Evolutionary conservation across 2,888 invertebrate genomes (phyloP).

Genomic region (Lathronympha strigana): DNA sequence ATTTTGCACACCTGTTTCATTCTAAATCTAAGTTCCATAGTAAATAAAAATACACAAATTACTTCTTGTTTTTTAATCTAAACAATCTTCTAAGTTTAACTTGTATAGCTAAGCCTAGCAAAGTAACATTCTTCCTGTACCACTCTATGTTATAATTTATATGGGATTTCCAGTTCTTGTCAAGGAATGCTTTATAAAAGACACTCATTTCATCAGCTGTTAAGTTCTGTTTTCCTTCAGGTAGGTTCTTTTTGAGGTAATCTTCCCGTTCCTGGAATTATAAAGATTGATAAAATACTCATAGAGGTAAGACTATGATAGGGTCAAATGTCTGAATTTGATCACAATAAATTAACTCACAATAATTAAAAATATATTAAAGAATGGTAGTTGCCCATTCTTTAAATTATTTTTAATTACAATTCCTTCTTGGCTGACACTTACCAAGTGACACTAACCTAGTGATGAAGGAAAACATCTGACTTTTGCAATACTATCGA

Average conservation of each 20-base stretch:
- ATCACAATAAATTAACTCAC: too few relatives aligned
- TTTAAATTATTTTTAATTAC: too few relatives aligned
- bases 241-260: slow-evolving; percentile 79
- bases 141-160: slow-evolving; percentile 91
- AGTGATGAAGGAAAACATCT: too few relatives aligned
- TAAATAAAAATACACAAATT: slow-evolving; percentile 34
- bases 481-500: too few relatives aligned
- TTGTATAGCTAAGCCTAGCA: slow-evolving; percentile 85
- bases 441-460: too few relatives aligned
- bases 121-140: slow-evolving; percentile 90
- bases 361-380: too few relatives aligned
- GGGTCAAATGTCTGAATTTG: not conserved
- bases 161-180: slow-evolving; percentile 91
- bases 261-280: slow-evolving; percentile 83
- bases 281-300: not conserved
- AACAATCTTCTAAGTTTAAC: slow-evolving; percentile 79
- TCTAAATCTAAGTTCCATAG: slow-evolving; percentile 10
- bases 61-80: slow-evolving; percentile 60
- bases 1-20: slow-evolving; percentile 24
- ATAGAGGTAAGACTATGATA: not conserved
- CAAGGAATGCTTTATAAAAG: slow-evolving; percentile 93
- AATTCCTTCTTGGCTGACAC: too few relatives aligned
- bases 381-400: too few relatives aligned
- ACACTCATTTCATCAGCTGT: slow-evolving; percentile 94
- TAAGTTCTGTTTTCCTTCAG: slow-evolving; percentile 80